Conservation (phyloP, 2,888 invertebrate genomes). For the Mesodorylaimus sp. region DNA sequence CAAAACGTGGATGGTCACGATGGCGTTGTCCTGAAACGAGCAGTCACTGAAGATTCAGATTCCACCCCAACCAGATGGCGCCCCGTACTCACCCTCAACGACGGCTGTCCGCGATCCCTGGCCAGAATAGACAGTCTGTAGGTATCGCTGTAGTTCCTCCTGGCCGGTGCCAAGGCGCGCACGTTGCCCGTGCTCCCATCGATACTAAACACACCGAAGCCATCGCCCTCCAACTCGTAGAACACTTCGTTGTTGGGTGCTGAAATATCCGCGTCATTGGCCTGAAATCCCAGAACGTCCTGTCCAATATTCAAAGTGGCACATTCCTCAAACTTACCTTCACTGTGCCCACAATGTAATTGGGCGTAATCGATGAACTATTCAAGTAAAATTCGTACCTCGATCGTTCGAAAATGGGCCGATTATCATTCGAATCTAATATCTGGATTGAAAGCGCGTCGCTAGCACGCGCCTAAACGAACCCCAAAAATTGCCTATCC, state of each 20-base stretch:
- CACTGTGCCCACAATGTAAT: background rate
- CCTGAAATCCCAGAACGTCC: background rate
- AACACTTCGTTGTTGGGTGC: background rate
- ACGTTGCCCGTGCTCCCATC: background rate
- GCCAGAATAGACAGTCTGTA: background rate
- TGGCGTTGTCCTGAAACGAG: background rate
- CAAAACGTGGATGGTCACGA: background rate
- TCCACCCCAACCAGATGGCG: too few species aligned
- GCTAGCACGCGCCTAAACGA: too few species aligned
- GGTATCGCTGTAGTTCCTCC: background rate
- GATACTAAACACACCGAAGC: background rate
- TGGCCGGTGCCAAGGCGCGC: background rate
- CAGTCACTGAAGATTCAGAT: too few species aligned
- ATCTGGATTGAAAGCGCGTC: conserved; percentile 53
- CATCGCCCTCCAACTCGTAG: background rate
- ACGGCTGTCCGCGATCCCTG: background rate
- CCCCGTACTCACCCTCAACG: background rate
- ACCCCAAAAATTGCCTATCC: background rate
- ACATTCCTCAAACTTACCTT: background rate
- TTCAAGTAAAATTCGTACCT: background rate
- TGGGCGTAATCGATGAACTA: background rate
- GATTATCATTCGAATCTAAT: conserved; percentile 45
- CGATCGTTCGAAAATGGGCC: background rate
- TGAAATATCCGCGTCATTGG: background rate
- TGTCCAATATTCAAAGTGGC: background rate